Evolutionary conservation across 1,140 invertebrate genomes (phyloP).

Genomic region (Drosophila sturtevanti): DNA sequence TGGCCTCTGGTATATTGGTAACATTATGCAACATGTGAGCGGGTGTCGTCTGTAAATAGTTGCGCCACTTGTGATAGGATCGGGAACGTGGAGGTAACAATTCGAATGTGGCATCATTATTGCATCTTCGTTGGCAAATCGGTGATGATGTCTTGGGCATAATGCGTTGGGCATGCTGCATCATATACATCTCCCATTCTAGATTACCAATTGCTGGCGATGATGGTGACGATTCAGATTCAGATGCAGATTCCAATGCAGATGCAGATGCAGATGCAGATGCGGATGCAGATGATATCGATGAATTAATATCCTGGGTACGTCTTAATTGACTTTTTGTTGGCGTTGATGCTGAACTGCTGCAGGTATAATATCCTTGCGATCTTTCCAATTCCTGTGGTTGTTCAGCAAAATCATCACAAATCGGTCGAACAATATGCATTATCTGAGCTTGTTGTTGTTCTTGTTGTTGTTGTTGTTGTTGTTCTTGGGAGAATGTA

Average conservation of each 20-base stretch:
- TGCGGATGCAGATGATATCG: background rate
- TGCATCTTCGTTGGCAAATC: constrained; percentile 37
- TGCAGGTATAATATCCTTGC: constrained; percentile 64
- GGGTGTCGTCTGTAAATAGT: constrained; percentile 68
- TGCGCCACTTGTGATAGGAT: constrained; percentile 73
- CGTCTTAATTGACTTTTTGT: constrained; percentile 33
- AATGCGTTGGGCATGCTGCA: constrained; percentile 60
- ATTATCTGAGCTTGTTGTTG: background rate
- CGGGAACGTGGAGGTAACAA: constrained; percentile 2
- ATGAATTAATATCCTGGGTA: constrained; percentile 56
- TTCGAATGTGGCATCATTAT: background rate
- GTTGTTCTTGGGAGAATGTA: background rate
- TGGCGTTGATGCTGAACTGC: constrained; percentile 59
- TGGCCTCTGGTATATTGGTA: constrained; percentile 74
- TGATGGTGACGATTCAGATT: background rate
- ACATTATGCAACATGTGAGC: constrained; percentile 73
- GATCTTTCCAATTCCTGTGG: constrained; percentile 51
- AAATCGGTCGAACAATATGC: constrained; percentile 48
- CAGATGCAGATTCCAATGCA: too few relatives aligned
- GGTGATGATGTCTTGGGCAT: constrained; percentile 81
- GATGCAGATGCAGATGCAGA: too few relatives aligned
- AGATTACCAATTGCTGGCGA: constrained; percentile 40
- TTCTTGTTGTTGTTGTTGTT: constrained; percentile 46
- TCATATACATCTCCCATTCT: constrained; percentile 80
- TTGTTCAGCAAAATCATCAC: constrained; percentile 69